Base-by-base conservation (phyloP, 2,888 invertebrate species). In the Sinhomidia bicolor region DNA sequence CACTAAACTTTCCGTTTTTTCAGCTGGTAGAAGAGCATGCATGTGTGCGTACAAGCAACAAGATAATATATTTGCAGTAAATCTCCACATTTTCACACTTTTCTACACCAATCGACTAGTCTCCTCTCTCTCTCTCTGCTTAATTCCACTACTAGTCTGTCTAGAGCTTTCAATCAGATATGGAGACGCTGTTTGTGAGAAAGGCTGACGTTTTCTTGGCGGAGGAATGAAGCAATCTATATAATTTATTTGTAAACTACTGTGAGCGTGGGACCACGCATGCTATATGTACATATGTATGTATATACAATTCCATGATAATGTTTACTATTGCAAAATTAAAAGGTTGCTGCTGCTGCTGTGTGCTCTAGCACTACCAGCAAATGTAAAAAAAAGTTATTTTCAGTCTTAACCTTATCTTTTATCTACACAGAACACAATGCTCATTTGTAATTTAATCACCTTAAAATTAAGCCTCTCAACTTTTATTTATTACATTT, bases 371-470 rank as follows among this genome's bases (percentile, higher is more conserved):
- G n/a, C n/a, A n/a, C n/a, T n/a, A n/a, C n/a, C n/a, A n/a, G n/a
- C n/a, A n/a, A n/a, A n/a, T n/a, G n/a, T n/a, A n/a, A n/a, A n/a
- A 36, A 36, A 9, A 36, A 36, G 36, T 36, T 36, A 36, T 51
- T 9, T 51, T 65, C 29, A 65, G 29, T 32, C 7, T n/a, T 54
- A 14, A n/a, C n/a, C n/a, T 32, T 65, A 17, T 71, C 20, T 71
- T 41, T 44, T 74, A 41, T 44, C 44, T 74, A 14, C 74, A 20
- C 32, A 5, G 36, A 36, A 41, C 41, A 74, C 26, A 74, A 74
- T 10, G 1, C 20, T 71, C 71, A 71, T 71, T 74, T 74, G 44
- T 26, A 44, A 14, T 74, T 41, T 62, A 62, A 62, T 29, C 62
- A 62, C 62, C 62, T 57, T 1, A 29, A 62, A 23, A 62, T 12